phyloP scores from a whole-genome alignment of 2,113 vertebrate genomes.

The Sphaerodactylus townsendi region DNA sequence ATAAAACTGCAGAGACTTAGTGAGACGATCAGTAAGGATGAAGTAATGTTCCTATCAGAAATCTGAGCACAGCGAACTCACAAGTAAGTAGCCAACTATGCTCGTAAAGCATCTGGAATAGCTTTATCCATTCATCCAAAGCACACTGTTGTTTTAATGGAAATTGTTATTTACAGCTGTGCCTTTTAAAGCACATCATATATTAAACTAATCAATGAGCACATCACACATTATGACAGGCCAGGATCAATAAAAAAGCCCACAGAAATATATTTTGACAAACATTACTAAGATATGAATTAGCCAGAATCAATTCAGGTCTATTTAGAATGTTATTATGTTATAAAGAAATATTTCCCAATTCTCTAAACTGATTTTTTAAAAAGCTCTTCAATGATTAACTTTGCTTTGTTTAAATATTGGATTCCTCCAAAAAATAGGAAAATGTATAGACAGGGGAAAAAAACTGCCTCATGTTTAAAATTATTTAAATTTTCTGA shows the following conservation, averaged over 20 bases:
- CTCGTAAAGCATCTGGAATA: conserved; percentile 22
- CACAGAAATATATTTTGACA: neutral
- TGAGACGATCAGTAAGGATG: neutral
- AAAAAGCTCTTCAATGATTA: neutral
- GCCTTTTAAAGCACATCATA: conserved; percentile 41
- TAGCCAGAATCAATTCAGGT: neutral
- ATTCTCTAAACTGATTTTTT: neutral
- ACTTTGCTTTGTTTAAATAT: neutral
- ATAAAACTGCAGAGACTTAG: neutral
- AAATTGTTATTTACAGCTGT: conserved; percentile 49
- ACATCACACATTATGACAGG: conserved; percentile 36
- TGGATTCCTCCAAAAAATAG: neutral
- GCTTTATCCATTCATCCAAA: conserved; percentile 30
- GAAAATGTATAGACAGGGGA: neutral
- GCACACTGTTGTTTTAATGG: conserved; percentile 35
- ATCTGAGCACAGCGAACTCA: conserved; percentile 21
- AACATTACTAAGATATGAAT: neutral
- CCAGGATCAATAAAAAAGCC: conserved; percentile 41
- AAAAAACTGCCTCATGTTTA: neutral
- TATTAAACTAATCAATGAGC: conserved; percentile 37
- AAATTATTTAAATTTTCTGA: too few relatives aligned
- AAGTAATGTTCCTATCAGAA: neutral
- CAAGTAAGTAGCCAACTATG: conserved; percentile 15
- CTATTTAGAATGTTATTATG: neutral
- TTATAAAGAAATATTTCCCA: neutral